These are phyloP conservation scores for Priocnemis perturbator DNA, from an alignment of 2,888 invertebrate genomes.

Conservation along the genomic window DNA sequence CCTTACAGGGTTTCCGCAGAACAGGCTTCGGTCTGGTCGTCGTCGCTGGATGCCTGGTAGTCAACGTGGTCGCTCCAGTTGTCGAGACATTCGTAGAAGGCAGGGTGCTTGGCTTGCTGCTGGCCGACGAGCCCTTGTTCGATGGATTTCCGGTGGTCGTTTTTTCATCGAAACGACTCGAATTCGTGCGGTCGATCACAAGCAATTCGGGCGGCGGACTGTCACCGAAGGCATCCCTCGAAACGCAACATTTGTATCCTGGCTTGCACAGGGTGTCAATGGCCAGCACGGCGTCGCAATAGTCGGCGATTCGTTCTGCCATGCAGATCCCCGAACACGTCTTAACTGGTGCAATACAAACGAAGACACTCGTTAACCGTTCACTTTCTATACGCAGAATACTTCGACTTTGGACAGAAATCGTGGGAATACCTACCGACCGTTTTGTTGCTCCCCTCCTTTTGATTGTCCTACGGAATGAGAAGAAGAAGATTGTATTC, in stretches of 20 bases:
- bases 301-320: constrained; percentile 86
- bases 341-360: constrained; percentile 72
- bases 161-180: constrained; percentile 59
- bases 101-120: constrained; percentile 35
- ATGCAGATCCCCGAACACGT: constrained; percentile 90
- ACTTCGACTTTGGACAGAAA: too few species aligned
- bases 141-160: constrained; percentile 25
- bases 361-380: too few species aligned
- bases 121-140: constrained; percentile 38
- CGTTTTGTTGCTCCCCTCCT: constrained; percentile 77
- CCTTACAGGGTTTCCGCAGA: constrained; percentile 82
- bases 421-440: constrained; percentile 75
- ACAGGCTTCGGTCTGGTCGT: constrained; percentile 69
- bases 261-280: constrained; percentile 84
- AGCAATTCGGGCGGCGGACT: constrained; percentile 84
- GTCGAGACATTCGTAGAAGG: constrained; percentile 24
- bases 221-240: constrained; percentile 84
- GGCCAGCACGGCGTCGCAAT: constrained; percentile 90
- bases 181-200: constrained; percentile 80
- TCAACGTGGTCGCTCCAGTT: constrained; percentile 64
- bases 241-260: constrained; percentile 88
- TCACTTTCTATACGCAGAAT: too few species aligned
- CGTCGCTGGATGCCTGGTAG: constrained; percentile 56
- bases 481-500: background rate
- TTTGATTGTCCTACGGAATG: constrained; percentile 35